Base-by-base conservation (phyloP, 2,797 vertebrate species). In the Heteromormyrus szaboi region DNA sequence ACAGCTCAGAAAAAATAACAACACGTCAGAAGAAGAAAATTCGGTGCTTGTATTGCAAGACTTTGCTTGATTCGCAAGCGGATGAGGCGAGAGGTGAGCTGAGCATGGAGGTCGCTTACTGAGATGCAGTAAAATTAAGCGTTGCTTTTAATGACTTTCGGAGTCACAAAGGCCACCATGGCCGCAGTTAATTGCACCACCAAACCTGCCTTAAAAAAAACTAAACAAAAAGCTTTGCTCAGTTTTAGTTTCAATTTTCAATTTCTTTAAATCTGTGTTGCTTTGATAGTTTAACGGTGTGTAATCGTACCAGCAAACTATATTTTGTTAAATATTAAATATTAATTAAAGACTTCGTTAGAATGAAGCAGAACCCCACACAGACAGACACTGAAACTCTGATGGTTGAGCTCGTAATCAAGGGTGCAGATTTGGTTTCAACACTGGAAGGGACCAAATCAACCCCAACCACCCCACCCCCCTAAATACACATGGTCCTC, bases 51-150 rank as follows among this genome's bases (percentile, higher is more conserved):
- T 76, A 37, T 19, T 6, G 72, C 14, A 44, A 93, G 94, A 95
- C 94, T 94, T 94, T 94, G 94, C 94, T 90, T 90, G 91, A 91
- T 92, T 46, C 59, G 91, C 90, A 92, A 89, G 93, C 89, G 91
- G 33, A 76, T 93, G 92, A 94, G 96, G 96, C 96, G 95, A 51
- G 94, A 93, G 93, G 93, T 95, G 95, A 96, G 95, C 96, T 96
- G 72, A 9, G 94, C 94, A 94, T 95, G 95, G 95, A 96, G 94
- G 94, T 95, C 95, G 96, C 95, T 95, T 95, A 96, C 94, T 94
- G 95, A 92, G 92, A 93, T 91, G 94, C 95, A 96, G 96, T 96
- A 96, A 93, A 93, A 95, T 97, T 97, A 96, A 96, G 96, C 96
- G 96, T 95, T 95, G 93, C 95, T 95, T 95, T 95, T 95, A 95